phyloP scores from a whole-genome alignment of 1,140 invertebrate species.

The Thaumatotibia leucotreta region DNA sequence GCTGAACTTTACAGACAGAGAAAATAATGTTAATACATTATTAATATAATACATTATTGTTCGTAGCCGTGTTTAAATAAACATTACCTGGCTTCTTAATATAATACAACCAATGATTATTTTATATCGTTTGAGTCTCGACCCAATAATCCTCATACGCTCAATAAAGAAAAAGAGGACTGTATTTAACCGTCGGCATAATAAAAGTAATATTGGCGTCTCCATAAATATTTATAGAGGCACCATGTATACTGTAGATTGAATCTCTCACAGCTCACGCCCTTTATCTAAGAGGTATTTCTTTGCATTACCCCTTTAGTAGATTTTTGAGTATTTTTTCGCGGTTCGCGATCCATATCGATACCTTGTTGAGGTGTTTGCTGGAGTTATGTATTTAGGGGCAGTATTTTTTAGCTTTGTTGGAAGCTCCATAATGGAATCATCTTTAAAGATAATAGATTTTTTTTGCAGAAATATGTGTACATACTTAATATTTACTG shows the following conservation, averaged over 20 bases:
- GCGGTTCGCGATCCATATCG: not conserved
- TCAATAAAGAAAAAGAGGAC: not conserved
- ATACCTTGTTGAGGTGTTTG: not conserved
- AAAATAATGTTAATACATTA: too few relatives aligned
- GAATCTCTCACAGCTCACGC: constrained; percentile 20
- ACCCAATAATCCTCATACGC: not conserved
- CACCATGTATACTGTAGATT: constrained; percentile 22
- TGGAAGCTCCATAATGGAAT: not conserved
- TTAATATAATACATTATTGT: too few relatives aligned
- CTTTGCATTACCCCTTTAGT: not conserved
- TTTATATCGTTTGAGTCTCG: not conserved
- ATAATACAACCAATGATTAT: too few relatives aligned
- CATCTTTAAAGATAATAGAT: too few relatives aligned
- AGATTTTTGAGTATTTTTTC: constrained; percentile 1
- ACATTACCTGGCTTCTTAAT: too few relatives aligned
- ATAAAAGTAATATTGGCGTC: not conserved
- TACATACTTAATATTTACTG: too few relatives aligned
- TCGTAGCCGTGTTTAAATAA: too few relatives aligned
- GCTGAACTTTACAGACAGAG: too few relatives aligned
- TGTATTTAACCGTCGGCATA: not conserved
- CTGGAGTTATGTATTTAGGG: not conserved
- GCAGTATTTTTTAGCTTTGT: not conserved
- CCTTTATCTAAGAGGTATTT: constrained; percentile 10
- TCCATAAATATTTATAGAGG: constrained; percentile 24
- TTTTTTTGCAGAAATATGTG: too few relatives aligned